Conservation (phyloP, 2,113 vertebrate genomes). For the Riparia riparia region DNA sequence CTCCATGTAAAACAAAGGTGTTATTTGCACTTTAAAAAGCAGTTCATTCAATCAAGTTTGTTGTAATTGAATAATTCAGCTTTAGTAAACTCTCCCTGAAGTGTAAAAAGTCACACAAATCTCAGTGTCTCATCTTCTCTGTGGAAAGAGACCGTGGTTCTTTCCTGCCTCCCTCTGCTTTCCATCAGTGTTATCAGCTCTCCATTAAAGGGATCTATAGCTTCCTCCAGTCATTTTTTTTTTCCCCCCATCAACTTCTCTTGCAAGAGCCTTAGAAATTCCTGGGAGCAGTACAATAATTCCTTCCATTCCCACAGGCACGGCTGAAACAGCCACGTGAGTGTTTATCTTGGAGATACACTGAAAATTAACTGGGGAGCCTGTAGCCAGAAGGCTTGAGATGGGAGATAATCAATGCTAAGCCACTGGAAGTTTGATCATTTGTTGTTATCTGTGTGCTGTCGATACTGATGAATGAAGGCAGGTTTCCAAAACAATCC, state of each 20-base stretch:
- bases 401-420: not conserved
- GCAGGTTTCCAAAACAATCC: not conserved
- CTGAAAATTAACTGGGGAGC: not conserved
- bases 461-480: not conserved
- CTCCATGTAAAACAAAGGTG: not conserved
- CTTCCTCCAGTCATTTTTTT: not conserved
- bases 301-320: not conserved
- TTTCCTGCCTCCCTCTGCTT: not conserved
- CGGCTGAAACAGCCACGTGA: not conserved
- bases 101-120: not conserved
- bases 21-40: not conserved
- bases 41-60: not conserved
- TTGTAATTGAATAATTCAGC: not conserved
- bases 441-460: not conserved
- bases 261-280: constrained; percentile 1
- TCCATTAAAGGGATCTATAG: constrained; percentile 38
- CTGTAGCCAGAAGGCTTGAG: not conserved
- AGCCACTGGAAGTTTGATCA: not conserved
- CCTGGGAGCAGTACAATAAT: not conserved
- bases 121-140: not conserved
- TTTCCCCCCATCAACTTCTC: constrained; percentile 3
- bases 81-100: not conserved
- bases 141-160: not conserved
- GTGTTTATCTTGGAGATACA: not conserved
- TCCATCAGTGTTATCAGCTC: not conserved